phyloP scores from a whole-genome alignment of 2,113 vertebrate genomes.

The Spea bombifrons region DNA sequence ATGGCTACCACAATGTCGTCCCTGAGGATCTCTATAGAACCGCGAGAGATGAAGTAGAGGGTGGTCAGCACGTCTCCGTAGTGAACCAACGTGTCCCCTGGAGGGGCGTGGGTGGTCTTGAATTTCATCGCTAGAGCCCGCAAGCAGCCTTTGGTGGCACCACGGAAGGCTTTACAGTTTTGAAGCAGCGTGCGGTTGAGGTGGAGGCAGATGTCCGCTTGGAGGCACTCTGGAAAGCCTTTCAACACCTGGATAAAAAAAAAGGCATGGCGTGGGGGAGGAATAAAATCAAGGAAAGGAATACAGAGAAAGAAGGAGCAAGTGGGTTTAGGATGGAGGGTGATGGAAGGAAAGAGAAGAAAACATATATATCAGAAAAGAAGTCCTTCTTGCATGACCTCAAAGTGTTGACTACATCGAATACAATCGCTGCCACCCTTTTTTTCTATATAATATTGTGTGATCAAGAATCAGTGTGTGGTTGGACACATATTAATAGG shows the following conservation, averaged over 20 bases:
- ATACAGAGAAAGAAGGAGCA: neutral
- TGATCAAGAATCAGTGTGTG: no score
- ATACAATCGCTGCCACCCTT: no score
- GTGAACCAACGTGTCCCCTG: constrained; percentile 93
- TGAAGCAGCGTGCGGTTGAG: constrained; percentile 90
- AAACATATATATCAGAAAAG: no score
- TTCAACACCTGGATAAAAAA: constrained; percentile 81
- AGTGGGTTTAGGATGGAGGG: neutral
- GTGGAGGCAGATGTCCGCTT: constrained; percentile 97
- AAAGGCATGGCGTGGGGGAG: neutral
- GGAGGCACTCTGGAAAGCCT: constrained; percentile 95
- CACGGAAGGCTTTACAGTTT: constrained; percentile 88
- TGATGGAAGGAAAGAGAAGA: neutral
- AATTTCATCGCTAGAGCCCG: constrained; percentile 92
- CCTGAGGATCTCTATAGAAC: constrained; percentile 94
- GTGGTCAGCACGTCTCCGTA: constrained; percentile 91
- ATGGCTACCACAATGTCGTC: constrained; percentile 96
- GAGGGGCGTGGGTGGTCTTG: constrained; percentile 90
- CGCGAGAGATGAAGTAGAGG: constrained; percentile 94
- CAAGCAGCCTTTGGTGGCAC: constrained; percentile 93
- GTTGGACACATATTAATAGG: no score
- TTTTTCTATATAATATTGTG: no score
- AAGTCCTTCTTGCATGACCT: no score
- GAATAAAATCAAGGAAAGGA: constrained; percentile 10
- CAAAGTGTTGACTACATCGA: no score